Conservation (phyloP, 2,888 invertebrate species). For the Rotaria sp. region DNA sequence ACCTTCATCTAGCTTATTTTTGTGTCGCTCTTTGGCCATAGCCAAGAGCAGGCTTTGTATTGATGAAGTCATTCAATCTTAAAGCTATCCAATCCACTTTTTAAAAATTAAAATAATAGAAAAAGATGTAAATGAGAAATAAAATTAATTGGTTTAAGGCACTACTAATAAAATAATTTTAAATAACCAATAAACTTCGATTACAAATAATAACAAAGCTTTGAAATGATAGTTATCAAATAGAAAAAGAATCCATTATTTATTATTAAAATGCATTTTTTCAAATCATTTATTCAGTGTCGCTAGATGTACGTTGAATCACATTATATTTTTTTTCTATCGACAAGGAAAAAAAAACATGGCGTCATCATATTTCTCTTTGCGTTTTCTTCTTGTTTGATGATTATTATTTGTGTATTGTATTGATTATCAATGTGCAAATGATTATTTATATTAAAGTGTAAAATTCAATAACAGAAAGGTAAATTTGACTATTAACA, state of each 20-base stretch:
- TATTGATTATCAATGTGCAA: not conserved
- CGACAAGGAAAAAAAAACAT: not conserved
- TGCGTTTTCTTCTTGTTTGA: not conserved
- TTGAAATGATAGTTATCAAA: too few species aligned
- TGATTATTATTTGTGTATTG: not conserved
- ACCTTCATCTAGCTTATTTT: not conserved
- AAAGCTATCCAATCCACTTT: too few species aligned
- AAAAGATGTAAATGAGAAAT: not conserved
- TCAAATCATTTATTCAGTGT: not conserved
- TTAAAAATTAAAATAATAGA: not conserved
- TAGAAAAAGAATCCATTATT: too few species aligned
- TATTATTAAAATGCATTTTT: not conserved
- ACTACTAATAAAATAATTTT: not conserved
- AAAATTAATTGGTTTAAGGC: not conserved
- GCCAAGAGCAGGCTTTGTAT: not conserved
- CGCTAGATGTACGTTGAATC: not conserved
- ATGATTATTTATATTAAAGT: not conserved
- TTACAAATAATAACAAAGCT: too few species aligned
- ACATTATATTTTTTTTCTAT: not conserved
- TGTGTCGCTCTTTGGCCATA: not conserved
- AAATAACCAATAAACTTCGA: too few species aligned
- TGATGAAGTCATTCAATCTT: not conserved
- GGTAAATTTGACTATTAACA: not conserved
- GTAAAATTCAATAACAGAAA: not conserved
- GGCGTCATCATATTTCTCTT: not conserved